phyloP scores from a whole-genome alignment of 2,888 invertebrate species.

The Caenorhabditis sp. region DNA sequence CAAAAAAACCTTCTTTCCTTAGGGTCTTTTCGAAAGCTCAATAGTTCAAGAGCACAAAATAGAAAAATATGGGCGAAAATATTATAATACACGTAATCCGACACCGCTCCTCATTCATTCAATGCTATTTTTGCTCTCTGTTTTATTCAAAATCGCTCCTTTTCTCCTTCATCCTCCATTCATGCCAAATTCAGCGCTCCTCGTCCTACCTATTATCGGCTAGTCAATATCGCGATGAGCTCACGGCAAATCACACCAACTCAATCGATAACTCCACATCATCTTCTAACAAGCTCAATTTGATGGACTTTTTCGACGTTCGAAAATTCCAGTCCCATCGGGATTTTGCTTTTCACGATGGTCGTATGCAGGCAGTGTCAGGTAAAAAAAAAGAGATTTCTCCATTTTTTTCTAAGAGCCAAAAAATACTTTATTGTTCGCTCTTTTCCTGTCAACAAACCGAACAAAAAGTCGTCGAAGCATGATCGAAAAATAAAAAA shows the following conservation, averaged over 20 bases:
- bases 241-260: slow-evolving; percentile 5
- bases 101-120: too few relatives aligned
- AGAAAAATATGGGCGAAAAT: too few relatives aligned
- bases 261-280: slow-evolving; percentile 6
- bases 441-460: background rate
- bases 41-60: too few relatives aligned
- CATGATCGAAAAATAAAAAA: background rate
- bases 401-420: too few relatives aligned
- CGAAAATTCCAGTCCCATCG: slow-evolving; percentile 37
- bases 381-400: slow-evolving; percentile 5
- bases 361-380: slow-evolving; percentile 39
- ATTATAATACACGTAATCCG: too few relatives aligned
- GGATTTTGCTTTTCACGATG: slow-evolving; percentile 32
- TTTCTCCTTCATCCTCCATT: too few relatives aligned
- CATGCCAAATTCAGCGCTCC: background rate
- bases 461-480: background rate
- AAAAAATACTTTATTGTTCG: too few relatives aligned
- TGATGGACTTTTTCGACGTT: slow-evolving; percentile 43
- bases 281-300: slow-evolving; percentile 16
- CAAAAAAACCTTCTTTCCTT: too few relatives aligned
- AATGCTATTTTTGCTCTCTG: too few relatives aligned
- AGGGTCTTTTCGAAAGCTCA: too few relatives aligned
- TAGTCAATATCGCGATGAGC: slow-evolving; percentile 13
- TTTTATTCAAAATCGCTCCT: too few relatives aligned
- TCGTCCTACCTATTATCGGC: background rate